Percentiles rank a stretch among this genome's conserved stretches.
Evolutionary conservation across 2,888 invertebrate species (phyloP).

Genomic region (Hartigia nigra): DNA sequence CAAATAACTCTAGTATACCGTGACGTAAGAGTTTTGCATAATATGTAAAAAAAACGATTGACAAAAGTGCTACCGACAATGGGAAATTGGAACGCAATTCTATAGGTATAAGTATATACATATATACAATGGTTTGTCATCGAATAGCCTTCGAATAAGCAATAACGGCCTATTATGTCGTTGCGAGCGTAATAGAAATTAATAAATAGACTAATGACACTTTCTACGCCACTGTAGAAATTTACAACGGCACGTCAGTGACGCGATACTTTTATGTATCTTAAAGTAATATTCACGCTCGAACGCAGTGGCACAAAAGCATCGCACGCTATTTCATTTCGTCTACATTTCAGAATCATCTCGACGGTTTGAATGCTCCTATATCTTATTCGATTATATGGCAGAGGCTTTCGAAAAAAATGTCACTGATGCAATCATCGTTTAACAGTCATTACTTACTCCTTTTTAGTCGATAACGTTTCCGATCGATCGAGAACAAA

Average conservation of each 20-base stretch:
- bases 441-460: not conserved
- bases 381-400: not conserved
- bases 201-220: not conserved
- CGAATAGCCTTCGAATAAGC: not conserved
- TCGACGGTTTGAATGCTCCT: not conserved
- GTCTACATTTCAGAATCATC: not conserved
- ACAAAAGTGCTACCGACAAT: not conserved
- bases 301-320: not conserved
- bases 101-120: not conserved
- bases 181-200: not conserved
- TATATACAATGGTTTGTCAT: not conserved
- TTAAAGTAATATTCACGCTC: not conserved
- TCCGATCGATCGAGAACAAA: not conserved
- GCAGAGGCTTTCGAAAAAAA: not conserved
- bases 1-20: not conserved
- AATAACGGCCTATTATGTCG: not conserved
- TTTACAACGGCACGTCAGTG: not conserved
- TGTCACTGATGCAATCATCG: not conserved
- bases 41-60: not conserved
- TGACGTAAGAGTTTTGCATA: constrained; percentile 6
- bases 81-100: not conserved
- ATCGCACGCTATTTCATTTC: not conserved
- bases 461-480: not conserved
- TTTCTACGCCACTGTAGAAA: not conserved
- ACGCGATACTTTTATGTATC: not conserved